Evolutionary conservation across 2,113 vertebrate genomes (phyloP).

Genomic region (Sakesphorus luctuosus): DNA sequence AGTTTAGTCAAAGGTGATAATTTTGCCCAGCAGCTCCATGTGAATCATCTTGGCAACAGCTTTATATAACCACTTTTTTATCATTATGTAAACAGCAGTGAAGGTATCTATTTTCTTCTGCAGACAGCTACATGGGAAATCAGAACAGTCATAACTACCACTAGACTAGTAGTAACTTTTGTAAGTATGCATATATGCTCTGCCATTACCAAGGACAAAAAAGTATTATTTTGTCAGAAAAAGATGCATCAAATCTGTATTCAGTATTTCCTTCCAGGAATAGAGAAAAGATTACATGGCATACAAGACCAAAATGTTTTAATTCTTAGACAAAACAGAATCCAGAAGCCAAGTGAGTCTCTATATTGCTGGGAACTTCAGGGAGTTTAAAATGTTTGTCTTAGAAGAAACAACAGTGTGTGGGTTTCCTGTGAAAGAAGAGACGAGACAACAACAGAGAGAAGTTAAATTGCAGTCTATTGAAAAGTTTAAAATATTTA

Average conservation of each 20-base stretch:
- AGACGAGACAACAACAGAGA: not conserved
- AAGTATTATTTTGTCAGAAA: not conserved
- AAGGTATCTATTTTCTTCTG: not conserved
- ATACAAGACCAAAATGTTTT: not conserved
- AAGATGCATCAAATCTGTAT: not conserved
- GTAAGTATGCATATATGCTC: not conserved
- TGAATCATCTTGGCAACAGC: not conserved
- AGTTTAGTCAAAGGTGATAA: not conserved
- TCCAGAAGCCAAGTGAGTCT: not conserved
- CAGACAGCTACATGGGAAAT: not conserved
- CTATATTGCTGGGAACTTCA: not conserved
- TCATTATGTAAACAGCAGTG: not conserved
- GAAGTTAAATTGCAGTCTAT: not conserved
- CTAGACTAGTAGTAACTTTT: not conserved
- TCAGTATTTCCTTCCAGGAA: not conserved
- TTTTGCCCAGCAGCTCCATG: not conserved
- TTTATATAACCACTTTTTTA: not conserved
- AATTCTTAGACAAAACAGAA: not conserved
- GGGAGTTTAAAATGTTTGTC: not conserved
- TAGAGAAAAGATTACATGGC: not conserved
- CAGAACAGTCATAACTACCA: not conserved
- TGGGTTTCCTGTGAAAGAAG: not conserved
- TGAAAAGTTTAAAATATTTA: not conserved
- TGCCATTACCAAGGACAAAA: not conserved
- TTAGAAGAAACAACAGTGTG: not conserved